phyloP scores from a whole-genome alignment of 2,113 vertebrate genomes.

The Diglossa brunneiventris region DNA sequence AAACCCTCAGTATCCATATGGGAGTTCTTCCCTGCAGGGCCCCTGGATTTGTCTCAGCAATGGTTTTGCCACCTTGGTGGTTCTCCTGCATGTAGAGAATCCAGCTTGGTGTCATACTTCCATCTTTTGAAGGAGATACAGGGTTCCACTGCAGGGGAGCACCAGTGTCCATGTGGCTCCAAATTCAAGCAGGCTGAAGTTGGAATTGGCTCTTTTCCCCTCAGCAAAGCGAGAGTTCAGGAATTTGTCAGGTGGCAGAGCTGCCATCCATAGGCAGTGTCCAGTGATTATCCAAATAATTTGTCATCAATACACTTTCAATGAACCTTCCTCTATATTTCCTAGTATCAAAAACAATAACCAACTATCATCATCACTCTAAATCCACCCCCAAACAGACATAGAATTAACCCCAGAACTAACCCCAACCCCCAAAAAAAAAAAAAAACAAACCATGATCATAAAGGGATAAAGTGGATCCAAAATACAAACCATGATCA shows the following conservation, averaged over 20 bases:
- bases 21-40: neutral
- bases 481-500: too few relatives aligned
- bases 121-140: neutral
- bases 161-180: neutral
- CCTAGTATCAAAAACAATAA: too few relatives aligned
- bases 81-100: neutral
- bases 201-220: neutral
- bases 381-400: too few relatives aligned
- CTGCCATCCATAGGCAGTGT: neutral
- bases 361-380: too few relatives aligned
- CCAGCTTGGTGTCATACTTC: fast-evolving
- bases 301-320: too few relatives aligned
- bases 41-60: neutral
- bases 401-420: too few relatives aligned
- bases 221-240: neutral
- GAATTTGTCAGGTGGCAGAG: neutral
- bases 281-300: too few relatives aligned
- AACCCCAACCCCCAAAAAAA: too few relatives aligned
- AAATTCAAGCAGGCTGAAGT: neutral
- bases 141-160: neutral
- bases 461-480: too few relatives aligned
- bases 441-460: too few relatives aligned
- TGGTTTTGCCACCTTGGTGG: neutral
- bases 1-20: neutral
- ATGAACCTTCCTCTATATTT: too few relatives aligned